Conservation (phyloP, 2,888 invertebrate species). For the Agonopterix alstromeriana region DNA sequence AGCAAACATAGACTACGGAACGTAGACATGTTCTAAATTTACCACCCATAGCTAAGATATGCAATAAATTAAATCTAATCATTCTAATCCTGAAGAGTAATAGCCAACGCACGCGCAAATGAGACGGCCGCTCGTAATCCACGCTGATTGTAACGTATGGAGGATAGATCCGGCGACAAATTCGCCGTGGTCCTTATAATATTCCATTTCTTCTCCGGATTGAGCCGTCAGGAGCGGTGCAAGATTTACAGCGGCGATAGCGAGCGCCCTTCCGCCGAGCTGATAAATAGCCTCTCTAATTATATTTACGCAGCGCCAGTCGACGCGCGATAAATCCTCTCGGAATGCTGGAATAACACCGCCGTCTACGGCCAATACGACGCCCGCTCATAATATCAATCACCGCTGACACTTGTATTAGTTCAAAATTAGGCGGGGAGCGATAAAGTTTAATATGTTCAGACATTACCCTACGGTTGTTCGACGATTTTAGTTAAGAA, state of each 20-base stretch:
- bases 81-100: conserved; percentile 37
- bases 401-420: conserved; percentile 46
- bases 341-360: conserved; percentile 61
- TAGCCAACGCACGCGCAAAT: conserved; percentile 32
- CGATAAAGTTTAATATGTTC: conserved; percentile 42
- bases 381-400: conserved; percentile 41
- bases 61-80: conserved; percentile 30
- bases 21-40: conserved; percentile 18
- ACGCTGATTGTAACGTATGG: conserved; percentile 48
- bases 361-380: conserved; percentile 44
- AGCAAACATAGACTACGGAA: neutral
- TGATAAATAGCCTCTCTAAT: conserved; percentile 74
- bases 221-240: conserved; percentile 59
- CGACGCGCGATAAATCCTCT: conserved; percentile 63
- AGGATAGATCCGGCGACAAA: conserved; percentile 28
- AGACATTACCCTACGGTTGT: conserved; percentile 22
- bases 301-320: conserved; percentile 72
- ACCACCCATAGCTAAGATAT: conserved; percentile 21
- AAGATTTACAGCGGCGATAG: conserved; percentile 68
- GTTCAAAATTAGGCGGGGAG: conserved; percentile 41
- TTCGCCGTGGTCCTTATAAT: conserved; percentile 36
- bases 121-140: conserved; percentile 26
- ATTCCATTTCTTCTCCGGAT: conserved; percentile 58
- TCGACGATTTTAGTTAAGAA: conserved; percentile 15
- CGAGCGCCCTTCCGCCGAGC: conserved; percentile 66